Evolutionary conservation across 1,140 invertebrate genomes (phyloP).

Genomic region (Cataglyphis hispanica): DNA sequence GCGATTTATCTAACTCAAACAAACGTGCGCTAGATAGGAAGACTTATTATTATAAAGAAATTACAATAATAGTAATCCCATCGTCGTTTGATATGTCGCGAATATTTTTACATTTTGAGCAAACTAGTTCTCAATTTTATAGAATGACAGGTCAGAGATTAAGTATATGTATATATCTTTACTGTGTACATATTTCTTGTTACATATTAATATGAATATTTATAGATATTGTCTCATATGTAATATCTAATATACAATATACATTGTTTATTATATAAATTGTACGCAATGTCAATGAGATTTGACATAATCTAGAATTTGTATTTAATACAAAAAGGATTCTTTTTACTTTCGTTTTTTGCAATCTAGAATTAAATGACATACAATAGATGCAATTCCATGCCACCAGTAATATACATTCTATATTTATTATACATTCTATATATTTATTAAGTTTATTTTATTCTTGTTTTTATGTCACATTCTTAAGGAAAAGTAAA

Average conservation of each 20-base stretch:
- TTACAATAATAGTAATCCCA: neutral
- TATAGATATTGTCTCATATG: neutral
- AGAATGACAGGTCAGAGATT: slow-evolving; percentile 8
- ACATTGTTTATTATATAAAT: neutral
- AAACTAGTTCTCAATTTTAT: neutral
- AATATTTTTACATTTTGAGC: no score
- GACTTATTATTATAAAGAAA: neutral
- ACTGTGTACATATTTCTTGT: neutral
- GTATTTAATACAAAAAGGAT: neutral
- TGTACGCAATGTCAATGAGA: neutral
- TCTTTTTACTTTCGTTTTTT: neutral
- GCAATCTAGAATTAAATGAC: neutral
- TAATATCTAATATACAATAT: neutral
- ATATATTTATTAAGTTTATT: neutral
- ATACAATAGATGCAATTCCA: neutral
- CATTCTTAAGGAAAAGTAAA: neutral
- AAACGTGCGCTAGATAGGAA: neutral
- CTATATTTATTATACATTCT: neutral
- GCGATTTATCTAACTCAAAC: slow-evolving; percentile 20
- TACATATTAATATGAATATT: slow-evolving; percentile 1
- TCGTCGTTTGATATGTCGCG: neutral
- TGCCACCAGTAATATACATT: no score
- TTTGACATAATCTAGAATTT: neutral
- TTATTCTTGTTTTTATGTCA: neutral
- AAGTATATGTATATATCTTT: neutral